A percentile compares a stretch with the other conserved stretches of the same genome.
Evolutionary conservation across 2,113 vertebrate genomes (phyloP).

Genomic region (Gavia stellata): DNA sequence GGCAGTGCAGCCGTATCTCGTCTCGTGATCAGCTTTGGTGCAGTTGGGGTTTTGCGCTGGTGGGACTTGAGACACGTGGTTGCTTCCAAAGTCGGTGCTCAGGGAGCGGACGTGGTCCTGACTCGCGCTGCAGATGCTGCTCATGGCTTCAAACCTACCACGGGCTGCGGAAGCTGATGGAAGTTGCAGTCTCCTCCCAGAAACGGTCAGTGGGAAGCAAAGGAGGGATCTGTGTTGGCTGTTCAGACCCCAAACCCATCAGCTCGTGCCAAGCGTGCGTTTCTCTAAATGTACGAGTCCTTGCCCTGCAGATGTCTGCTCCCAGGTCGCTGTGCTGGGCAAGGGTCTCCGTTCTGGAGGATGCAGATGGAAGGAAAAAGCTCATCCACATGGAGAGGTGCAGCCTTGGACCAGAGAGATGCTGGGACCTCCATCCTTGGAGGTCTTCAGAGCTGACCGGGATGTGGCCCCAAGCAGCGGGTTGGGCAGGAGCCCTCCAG

Average conservation of each 20-base stretch:
- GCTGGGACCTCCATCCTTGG: not conserved
- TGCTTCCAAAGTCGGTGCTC: fast-evolving
- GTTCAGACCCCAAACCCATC: not conserved
- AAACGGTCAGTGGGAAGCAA: not conserved
- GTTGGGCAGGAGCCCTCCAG: not conserved
- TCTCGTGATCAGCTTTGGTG: not conserved
- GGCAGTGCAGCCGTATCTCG: fast-evolving
- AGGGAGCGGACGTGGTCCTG: not conserved
- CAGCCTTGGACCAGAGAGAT: not conserved
- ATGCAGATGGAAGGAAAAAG: not conserved
- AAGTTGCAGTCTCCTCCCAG: not conserved
- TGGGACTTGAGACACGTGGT: not conserved
- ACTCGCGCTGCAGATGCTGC: fast-evolving
- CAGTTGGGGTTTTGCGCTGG: not conserved
- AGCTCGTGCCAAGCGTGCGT: fast-evolving
- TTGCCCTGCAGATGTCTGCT: not conserved
- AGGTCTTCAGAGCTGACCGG: not conserved
- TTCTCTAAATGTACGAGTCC: not conserved
- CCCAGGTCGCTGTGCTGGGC: not conserved
- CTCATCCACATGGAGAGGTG: not conserved
- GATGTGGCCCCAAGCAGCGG: too few species aligned
- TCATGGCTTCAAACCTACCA: not conserved
- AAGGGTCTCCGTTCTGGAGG: not conserved
- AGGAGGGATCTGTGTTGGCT: not conserved
- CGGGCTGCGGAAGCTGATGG: not conserved